Conservation (phyloP, 2,113 vertebrate genomes). For the Dromiciops gliroides region DNA sequence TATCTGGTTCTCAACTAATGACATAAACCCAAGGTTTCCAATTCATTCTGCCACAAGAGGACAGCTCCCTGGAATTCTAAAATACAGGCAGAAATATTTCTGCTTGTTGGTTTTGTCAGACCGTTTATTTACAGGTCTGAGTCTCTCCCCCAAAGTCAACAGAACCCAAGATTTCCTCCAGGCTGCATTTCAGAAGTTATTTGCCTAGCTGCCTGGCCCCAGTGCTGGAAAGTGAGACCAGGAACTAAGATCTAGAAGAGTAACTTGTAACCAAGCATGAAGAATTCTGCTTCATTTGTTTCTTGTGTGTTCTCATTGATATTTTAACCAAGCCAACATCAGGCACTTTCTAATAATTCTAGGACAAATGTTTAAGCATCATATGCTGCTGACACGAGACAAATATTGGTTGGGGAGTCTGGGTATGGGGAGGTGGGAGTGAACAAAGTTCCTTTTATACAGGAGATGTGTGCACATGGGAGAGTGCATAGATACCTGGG, state of each 20-base stretch:
- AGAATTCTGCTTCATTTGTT: neutral
- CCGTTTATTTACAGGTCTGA: neutral
- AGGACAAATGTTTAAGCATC: neutral
- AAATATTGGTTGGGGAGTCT: neutral
- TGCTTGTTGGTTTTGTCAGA: neutral
- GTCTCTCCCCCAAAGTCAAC: neutral
- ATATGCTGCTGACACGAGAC: neutral
- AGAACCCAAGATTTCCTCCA: neutral
- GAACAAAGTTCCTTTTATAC: neutral
- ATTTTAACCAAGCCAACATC: neutral
- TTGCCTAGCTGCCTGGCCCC: neutral
- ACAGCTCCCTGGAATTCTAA: neutral
- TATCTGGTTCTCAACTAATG: neutral
- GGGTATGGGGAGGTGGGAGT: neutral
- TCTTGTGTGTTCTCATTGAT: neutral
- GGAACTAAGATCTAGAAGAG: neutral
- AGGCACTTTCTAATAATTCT: neutral
- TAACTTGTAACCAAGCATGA: neutral
- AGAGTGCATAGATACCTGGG: neutral
- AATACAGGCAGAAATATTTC: neutral
- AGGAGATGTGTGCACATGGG: neutral
- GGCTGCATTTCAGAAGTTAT: neutral
- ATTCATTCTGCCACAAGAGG: neutral
- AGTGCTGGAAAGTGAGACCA: neutral
- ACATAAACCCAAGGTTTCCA: neutral